Percentiles rank a stretch among this genome's conserved stretches.
Conservation (phyloP, 2,113 vertebrate genomes). For the Syrrhaptes paradoxus region DNA sequence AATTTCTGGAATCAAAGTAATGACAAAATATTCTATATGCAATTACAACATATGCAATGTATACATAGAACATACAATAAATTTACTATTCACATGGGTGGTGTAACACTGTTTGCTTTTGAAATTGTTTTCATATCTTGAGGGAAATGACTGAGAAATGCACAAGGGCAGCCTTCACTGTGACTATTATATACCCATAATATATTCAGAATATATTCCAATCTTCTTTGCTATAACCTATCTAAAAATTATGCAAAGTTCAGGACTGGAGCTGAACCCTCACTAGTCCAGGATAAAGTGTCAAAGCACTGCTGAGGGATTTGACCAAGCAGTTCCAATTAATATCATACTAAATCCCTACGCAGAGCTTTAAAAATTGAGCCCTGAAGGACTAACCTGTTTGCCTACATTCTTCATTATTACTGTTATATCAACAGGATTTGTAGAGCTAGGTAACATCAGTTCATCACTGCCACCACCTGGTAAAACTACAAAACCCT, state of each 20-base stretch:
- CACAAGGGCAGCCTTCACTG: not conserved
- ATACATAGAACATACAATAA: not conserved
- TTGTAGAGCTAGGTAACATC: not conserved
- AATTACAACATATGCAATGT: not conserved
- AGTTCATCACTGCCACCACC: conserved; percentile 64
- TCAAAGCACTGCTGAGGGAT: conserved; percentile 8
- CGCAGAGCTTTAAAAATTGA: conserved; percentile 34
- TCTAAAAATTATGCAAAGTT: conserved; percentile 15
- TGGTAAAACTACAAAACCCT: conserved; percentile 28
- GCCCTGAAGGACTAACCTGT: conserved; percentile 47
- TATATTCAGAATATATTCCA: not conserved
- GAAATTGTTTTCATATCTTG: not conserved
- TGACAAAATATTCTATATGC: not conserved
- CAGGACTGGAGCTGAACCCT: not conserved
- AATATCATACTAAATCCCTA: conserved; percentile 18
- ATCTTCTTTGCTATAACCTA: not conserved
- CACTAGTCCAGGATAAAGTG: not conserved
- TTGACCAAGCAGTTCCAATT: conserved; percentile 27
- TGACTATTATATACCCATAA: not conserved
- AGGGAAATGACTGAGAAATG: not conserved
- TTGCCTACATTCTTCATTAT: conserved; percentile 42
- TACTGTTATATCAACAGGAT: not conserved
- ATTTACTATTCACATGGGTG: not conserved
- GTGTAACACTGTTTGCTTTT: not conserved
- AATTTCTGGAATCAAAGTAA: conserved; percentile 5